Conservation (phyloP, 1,140 invertebrate genomes). For the Arctopsyche grandis region DNA sequence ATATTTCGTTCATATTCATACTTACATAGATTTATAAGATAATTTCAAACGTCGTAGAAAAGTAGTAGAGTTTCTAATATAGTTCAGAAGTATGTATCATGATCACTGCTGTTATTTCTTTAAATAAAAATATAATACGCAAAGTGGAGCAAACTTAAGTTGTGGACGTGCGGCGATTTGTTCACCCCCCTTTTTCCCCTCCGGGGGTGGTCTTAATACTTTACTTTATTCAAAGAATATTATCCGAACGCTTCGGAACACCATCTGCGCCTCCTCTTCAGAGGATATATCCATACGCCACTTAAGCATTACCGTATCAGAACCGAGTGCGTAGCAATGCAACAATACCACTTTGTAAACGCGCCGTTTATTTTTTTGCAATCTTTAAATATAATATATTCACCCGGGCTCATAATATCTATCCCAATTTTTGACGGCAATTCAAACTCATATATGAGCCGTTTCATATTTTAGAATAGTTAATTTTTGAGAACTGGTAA, state of each 20-base stretch:
- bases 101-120: too few relatives aligned
- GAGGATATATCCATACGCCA: slow-evolving; percentile 42
- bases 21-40: too few relatives aligned
- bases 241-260: slow-evolving; percentile 43
- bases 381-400: too few relatives aligned
- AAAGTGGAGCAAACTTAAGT: background rate
- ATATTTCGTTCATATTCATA: too few relatives aligned
- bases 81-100: too few relatives aligned
- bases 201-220: slow-evolving; percentile 41
- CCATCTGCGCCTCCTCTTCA: slow-evolving; percentile 43
- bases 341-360: background rate
- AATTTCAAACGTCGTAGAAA: too few relatives aligned
- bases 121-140: background rate
- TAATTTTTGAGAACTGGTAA: too few relatives aligned
- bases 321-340: slow-evolving; percentile 41
- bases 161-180: background rate
- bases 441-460: too few relatives aligned
- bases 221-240: slow-evolving; percentile 47
- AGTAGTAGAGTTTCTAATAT: too few relatives aligned
- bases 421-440: too few relatives aligned
- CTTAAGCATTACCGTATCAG: slow-evolving; percentile 40
- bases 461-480: too few relatives aligned
- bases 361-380: background rate
- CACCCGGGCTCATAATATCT: too few relatives aligned
- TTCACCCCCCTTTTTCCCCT: slow-evolving; percentile 36